phyloP scores from a whole-genome alignment of 2,797 vertebrate species.

The Mus caroli region DNA sequence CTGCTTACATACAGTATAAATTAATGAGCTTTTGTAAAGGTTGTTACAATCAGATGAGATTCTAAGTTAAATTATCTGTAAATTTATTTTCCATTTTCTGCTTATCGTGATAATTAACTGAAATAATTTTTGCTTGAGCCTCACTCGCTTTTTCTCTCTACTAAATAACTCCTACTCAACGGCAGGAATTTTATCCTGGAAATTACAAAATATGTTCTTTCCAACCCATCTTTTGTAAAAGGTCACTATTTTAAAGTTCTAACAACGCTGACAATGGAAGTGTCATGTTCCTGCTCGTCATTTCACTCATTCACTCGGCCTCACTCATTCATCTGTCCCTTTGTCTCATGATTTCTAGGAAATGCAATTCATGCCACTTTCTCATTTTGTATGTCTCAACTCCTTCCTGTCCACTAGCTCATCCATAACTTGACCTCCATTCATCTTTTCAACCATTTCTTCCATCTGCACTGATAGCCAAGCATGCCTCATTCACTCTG shows the following conservation, averaged over 20 bases:
- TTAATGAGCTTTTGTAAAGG: conserved; percentile 26
- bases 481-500: not conserved
- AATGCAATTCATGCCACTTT: not conserved
- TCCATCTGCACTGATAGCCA: not conserved
- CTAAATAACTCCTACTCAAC: not conserved
- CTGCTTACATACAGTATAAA: conserved; percentile 46
- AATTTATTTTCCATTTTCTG: conserved; percentile 38
- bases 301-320: not conserved
- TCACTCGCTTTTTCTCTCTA: conserved; percentile 16
- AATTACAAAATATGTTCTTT: not conserved
- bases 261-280: not conserved
- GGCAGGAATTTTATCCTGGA: conserved; percentile 36
- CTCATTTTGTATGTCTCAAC: not conserved
- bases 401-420: not conserved
- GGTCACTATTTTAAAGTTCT: not conserved
- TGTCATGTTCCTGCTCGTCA: not conserved
- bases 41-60: conserved; percentile 51
- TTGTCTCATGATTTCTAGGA: conserved; percentile 17
- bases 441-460: conserved; percentile 38
- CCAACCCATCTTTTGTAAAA: conserved; percentile 1
- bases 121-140: conserved; percentile 24
- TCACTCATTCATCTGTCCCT: not conserved
- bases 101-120: conserved; percentile 52
- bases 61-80: conserved; percentile 61
- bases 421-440: not conserved